Conservation (phyloP, 23 tunicate genomes). For the Botrylloides violaceus region DNA sequence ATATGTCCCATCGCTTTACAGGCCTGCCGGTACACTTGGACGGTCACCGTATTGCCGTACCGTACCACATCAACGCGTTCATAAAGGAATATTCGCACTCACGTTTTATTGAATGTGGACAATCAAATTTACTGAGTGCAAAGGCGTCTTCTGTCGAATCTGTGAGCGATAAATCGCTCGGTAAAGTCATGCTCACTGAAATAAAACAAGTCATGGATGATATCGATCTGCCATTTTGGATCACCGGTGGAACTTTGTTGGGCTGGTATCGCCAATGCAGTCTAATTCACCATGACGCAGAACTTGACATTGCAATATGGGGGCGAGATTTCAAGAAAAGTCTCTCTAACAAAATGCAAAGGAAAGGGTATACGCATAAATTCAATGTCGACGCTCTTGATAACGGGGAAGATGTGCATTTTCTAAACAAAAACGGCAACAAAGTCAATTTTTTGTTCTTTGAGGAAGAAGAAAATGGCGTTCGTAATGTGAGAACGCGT, state of each 20-base stretch:
- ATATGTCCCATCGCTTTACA: conserved; percentile 12
- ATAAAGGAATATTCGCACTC: conserved; percentile 21
- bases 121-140: neutral
- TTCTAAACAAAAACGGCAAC: conserved; percentile 1
- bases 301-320: conserved; percentile 28
- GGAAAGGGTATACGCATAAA: neutral
- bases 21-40: conserved; percentile 26
- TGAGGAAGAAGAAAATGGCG: conserved; percentile 1
- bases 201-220: conserved; percentile 14
- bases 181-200: neutral
- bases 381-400: neutral
- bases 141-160: too few species aligned
- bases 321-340: conserved; percentile 1
- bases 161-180: neutral
- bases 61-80: conserved; percentile 20
- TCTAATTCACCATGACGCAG: neutral
- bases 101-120: conserved; percentile 26
- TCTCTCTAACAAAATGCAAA: neutral
- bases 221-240: conserved; percentile 20
- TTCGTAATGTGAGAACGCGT: conserved; percentile 21
- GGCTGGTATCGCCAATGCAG: conserved; percentile 32
- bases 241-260: conserved; percentile 23
- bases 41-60: conserved; percentile 20
- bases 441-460: conserved; percentile 4
- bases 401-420: conserved; percentile 7